Percentiles rank a stretch among this genome's conserved stretches.
phyloP scores from a whole-genome alignment of 2,888 invertebrate genomes.

The Deilephila porcellus region DNA sequence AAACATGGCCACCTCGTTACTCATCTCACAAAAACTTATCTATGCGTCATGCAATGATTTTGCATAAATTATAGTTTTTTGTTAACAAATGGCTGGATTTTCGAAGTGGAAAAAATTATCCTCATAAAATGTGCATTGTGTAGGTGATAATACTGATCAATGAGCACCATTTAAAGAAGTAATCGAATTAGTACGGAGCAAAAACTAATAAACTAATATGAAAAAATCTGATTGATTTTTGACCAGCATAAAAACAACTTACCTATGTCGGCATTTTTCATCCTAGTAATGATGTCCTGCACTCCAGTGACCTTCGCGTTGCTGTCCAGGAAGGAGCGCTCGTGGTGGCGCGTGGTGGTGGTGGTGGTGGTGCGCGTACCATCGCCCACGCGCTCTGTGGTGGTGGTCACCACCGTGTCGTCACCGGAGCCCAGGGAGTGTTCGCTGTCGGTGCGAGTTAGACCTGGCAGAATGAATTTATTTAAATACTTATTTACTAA shows the following conservation, averaged over 20 bases:
- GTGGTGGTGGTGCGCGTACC: conserved; percentile 58
- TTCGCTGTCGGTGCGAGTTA: conserved; percentile 72
- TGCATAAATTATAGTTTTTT: conserved; percentile 11
- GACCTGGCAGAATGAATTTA: conserved; percentile 47
- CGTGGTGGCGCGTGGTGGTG: conserved; percentile 41
- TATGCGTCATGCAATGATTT: conserved; percentile 21
- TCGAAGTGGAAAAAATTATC: too few relatives aligned
- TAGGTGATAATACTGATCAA: too few relatives aligned
- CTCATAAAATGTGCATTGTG: not conserved
- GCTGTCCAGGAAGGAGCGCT: conserved; percentile 89
- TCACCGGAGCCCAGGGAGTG: conserved; percentile 73
- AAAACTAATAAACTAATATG: not conserved
- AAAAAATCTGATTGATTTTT: not conserved
- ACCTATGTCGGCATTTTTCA: conserved; percentile 91
- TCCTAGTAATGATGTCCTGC: conserved; percentile 90
- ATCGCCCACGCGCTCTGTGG: conserved; percentile 54
- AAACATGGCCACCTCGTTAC: not conserved
- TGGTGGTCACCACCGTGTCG: conserved; percentile 59
- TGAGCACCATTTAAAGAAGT: too few relatives aligned
- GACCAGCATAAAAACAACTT: conserved; percentile 36
- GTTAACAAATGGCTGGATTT: not conserved
- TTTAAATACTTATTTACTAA: too few relatives aligned
- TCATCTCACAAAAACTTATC: not conserved
- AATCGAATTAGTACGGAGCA: too few relatives aligned
- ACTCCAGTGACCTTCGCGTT: conserved; percentile 89